Conservation (phyloP, 1,140 invertebrate species). For the Tachypleus tridentatus region DNA sequence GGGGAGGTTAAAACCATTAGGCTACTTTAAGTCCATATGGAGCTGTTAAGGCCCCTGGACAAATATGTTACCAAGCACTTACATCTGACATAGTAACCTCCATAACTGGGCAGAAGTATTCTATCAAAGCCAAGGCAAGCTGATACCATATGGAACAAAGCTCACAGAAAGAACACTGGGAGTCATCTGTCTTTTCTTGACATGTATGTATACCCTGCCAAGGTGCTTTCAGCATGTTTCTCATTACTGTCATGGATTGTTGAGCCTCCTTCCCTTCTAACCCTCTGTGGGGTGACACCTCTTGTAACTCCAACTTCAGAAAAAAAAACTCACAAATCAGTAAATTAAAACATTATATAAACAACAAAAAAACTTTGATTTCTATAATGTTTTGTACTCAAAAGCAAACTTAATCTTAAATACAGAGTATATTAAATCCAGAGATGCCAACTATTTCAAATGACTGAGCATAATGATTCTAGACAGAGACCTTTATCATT, state of each 20-base stretch:
- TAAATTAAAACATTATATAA: neutral
- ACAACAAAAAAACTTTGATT: too few species aligned
- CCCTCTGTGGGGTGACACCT: slow-evolving; percentile 68
- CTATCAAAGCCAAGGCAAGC: slow-evolving; percentile 29
- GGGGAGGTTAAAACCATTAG: too few species aligned
- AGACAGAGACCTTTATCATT: too few species aligned
- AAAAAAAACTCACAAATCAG: slow-evolving; percentile 8
- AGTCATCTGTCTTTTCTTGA: slow-evolving; percentile 32
- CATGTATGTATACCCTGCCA: slow-evolving; percentile 64
- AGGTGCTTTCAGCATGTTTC: slow-evolving; percentile 62
- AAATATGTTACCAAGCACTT: neutral
- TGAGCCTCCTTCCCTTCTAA: slow-evolving; percentile 59
- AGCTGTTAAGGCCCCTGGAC: too few species aligned
- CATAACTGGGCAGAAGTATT: slow-evolving; percentile 41
- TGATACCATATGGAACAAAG: slow-evolving; percentile 89
- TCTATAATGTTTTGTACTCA: too few species aligned
- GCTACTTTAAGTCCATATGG: too few species aligned
- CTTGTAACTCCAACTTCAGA: slow-evolving; percentile 78
- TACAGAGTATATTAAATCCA: too few species aligned
- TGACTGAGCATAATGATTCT: too few species aligned
- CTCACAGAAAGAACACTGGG: slow-evolving; percentile 72
- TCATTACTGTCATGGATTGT: slow-evolving; percentile 62
- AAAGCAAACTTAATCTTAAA: too few species aligned
- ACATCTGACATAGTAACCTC: slow-evolving; percentile 32
- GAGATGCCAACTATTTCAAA: too few species aligned